Evolutionary conservation across 1,140 invertebrate species (phyloP).

Genomic region (Telenomus remus): DNA sequence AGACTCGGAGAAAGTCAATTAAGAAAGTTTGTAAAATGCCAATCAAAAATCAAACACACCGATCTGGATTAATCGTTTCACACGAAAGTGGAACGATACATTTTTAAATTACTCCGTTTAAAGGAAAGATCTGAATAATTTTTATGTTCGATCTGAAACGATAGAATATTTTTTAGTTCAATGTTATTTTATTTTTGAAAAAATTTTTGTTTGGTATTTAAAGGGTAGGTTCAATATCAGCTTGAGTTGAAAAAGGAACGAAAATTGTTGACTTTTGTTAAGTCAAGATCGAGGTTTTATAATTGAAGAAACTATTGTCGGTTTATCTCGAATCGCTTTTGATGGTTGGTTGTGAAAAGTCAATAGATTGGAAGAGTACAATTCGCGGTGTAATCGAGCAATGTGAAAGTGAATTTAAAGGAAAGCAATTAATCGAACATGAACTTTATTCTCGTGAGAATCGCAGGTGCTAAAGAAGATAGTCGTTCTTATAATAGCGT

Average conservation of each 20-base stretch:
- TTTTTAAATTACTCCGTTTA: neutral
- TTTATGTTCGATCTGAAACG: too few relatives aligned
- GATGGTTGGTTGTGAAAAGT: conserved; percentile 35
- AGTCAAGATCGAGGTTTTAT: conserved; percentile 5
- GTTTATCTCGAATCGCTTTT: conserved; percentile 9
- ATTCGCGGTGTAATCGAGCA: conserved; percentile 21
- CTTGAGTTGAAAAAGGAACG: too few relatives aligned
- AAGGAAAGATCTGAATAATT: too few relatives aligned
- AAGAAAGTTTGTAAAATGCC: conserved; percentile 28
- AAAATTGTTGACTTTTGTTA: conserved; percentile 5
- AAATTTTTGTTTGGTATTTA: too few relatives aligned
- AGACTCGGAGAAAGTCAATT: conserved; percentile 43
- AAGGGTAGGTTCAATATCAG: too few relatives aligned
- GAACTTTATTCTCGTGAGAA: conserved; percentile 62
- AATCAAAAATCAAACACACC: conserved; percentile 23
- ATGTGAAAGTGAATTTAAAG: conserved; percentile 50
- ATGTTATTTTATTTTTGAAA: too few relatives aligned
- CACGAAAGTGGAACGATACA: neutral
- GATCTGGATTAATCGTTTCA: conserved; percentile 8
- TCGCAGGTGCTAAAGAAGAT: conserved; percentile 69
- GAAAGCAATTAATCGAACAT: conserved; percentile 66
- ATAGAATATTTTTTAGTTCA: too few relatives aligned
- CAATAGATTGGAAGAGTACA: conserved; percentile 39
- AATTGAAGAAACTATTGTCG: conserved; percentile 23
- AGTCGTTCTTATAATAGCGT: conserved; percentile 60